phyloP scores from a whole-genome alignment of 2,113 vertebrate species.

The Glaucomys volans region DNA sequence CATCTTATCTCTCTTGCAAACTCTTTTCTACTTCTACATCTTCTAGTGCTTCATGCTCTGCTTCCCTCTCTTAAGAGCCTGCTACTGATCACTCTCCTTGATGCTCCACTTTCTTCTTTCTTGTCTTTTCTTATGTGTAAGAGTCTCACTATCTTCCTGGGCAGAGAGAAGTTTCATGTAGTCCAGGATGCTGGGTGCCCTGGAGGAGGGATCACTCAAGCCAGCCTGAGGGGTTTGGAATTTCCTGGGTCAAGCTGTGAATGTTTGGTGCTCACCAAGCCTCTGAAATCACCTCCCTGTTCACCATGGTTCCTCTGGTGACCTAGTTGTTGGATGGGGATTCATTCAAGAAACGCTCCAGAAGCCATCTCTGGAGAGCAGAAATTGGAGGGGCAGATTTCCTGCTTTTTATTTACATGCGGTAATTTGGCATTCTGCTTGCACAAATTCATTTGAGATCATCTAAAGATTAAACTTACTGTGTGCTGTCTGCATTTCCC shows the following conservation, averaged over 20 bases:
- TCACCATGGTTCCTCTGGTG: background rate
- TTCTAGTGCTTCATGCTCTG: background rate
- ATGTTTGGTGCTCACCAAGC: background rate
- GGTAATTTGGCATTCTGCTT: conserved; percentile 75
- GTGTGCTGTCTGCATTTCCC: conserved; percentile 77
- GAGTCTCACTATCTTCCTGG: background rate
- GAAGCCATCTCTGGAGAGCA: background rate
- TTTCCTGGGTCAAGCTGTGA: background rate
- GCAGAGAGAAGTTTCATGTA: background rate
- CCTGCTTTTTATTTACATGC: conserved; percentile 59
- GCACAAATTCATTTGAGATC: conserved; percentile 78
- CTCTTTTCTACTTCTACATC: background rate
- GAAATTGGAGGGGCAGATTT: background rate
- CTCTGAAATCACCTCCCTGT: background rate
- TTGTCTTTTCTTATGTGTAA: background rate
- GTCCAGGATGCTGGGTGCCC: background rate
- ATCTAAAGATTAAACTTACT: conserved; percentile 77
- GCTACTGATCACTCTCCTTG: background rate
- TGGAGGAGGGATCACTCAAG: background rate
- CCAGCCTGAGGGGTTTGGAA: background rate
- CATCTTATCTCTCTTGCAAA: background rate
- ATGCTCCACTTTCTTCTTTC: background rate
- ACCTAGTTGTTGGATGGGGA: background rate
- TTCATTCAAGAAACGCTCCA: background rate
- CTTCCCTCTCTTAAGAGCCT: background rate